Conservation (phyloP, 1,140 invertebrate species). For the Chironomus tepperi region DNA sequence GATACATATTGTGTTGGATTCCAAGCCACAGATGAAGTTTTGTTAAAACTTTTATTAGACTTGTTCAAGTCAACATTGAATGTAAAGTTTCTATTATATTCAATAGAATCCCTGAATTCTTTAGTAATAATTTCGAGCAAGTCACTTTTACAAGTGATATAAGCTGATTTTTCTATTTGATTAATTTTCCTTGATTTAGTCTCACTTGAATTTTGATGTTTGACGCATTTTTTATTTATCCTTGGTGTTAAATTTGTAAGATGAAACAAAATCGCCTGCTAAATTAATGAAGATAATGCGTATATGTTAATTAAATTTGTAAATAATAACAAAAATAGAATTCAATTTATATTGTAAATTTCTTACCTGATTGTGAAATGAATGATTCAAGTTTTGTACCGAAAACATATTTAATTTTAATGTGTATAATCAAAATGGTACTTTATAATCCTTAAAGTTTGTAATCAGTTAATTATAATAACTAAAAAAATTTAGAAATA, state of each 20-base stretch:
- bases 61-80: background rate
- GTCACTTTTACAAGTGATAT: background rate
- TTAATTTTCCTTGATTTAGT: background rate
- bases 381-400: constrained; percentile 10
- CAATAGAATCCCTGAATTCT: background rate
- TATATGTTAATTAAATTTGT: background rate
- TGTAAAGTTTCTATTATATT: background rate
- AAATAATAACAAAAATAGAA: background rate
- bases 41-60: background rate
- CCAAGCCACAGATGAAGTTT: background rate
- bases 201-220: background rate
- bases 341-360: background rate
- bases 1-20: background rate
- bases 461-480: too few relatives aligned
- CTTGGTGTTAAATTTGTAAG: background rate
- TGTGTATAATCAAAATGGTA: too few relatives aligned
- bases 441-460: too few relatives aligned
- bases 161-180: background rate
- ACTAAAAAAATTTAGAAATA: too few relatives aligned
- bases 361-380: constrained; percentile 8
- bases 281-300: background rate
- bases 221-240: background rate
- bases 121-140: background rate
- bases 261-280: background rate
- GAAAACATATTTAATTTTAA: background rate